A percentile compares a stretch with the other conserved stretches of the same genome.
phyloP scores from a whole-genome alignment of 2,888 invertebrate genomes.

The Stenchaetothrips biformis region DNA sequence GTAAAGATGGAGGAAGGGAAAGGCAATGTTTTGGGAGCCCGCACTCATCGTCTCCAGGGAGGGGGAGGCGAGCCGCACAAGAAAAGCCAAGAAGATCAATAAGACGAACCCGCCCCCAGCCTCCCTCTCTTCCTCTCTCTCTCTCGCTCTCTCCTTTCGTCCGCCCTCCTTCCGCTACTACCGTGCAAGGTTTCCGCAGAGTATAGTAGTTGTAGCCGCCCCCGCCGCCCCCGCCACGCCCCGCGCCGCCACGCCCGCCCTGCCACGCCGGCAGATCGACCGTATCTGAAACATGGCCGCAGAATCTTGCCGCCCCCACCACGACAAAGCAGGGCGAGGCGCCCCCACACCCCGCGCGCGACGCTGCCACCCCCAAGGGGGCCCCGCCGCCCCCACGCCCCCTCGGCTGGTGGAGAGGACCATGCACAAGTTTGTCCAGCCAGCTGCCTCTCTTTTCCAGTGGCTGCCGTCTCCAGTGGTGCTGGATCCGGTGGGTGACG shows the following conservation, averaged over 20 bases:
- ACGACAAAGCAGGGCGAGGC: background rate
- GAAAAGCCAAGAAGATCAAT: constrained; percentile 44
- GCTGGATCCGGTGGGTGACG: background rate
- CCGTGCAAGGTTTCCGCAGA: too few species aligned
- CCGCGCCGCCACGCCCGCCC: background rate
- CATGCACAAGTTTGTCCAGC: too few species aligned
- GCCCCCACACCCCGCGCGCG: background rate
- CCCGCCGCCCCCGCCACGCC: background rate
- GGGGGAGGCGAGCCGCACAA: constrained; percentile 39
- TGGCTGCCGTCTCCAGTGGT: too few species aligned
- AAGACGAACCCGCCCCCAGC: constrained; percentile 37
- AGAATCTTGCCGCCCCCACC: background rate
- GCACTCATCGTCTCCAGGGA: background rate
- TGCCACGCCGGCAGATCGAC: background rate
- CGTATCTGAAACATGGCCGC: constrained; percentile 20
- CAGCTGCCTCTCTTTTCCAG: too few species aligned
- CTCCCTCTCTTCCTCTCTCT: constrained; percentile 31
- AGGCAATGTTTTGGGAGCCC: background rate
- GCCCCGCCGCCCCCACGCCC: background rate
- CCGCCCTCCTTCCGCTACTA: constrained; percentile 14
- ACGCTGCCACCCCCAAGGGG: background rate
- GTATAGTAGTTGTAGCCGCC: too few species aligned
- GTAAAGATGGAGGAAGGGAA: constrained; percentile 26
- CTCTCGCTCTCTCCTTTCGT: constrained; percentile 29
- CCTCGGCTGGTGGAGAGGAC: too few species aligned